Evolutionary conservation across 1,140 invertebrate species (phyloP).

Genomic region (Sycophila sp.): DNA sequence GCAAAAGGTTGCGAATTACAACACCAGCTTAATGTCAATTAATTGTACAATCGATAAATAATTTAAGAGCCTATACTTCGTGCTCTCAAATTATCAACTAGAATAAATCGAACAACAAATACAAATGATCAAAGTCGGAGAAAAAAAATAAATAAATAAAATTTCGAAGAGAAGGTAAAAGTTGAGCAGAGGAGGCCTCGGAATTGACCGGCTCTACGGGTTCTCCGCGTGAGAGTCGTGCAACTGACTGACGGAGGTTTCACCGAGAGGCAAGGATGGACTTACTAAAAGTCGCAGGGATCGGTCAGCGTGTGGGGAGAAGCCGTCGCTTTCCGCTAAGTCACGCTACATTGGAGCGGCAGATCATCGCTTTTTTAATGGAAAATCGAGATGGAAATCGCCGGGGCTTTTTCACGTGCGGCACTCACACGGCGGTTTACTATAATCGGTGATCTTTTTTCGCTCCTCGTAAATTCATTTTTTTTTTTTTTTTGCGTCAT

Average conservation of each 20-base stretch:
- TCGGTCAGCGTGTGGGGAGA: background rate
- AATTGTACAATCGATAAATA: too few species aligned
- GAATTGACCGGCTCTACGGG: background rate
- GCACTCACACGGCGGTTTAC: too few species aligned
- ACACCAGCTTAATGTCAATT: too few species aligned
- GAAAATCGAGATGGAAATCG: background rate
- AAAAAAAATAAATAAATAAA: background rate
- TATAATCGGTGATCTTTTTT: too few species aligned
- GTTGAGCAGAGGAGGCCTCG: too few species aligned
- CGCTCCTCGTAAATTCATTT: too few species aligned
- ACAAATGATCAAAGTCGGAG: background rate
- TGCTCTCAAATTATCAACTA: background rate
- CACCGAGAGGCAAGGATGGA: too few species aligned
- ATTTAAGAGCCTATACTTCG: too few species aligned
- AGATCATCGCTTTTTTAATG: too few species aligned
- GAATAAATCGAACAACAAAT: background rate
- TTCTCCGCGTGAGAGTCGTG: constrained; percentile 13
- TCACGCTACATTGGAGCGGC: too few species aligned
- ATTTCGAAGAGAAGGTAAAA: background rate
- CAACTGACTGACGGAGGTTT: background rate
- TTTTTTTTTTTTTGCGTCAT: too few species aligned
- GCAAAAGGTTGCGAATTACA: too few species aligned
- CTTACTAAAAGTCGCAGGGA: background rate
- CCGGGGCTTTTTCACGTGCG: background rate
- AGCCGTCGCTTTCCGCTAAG: constrained; percentile 9